Evolutionary conservation across 2,888 invertebrate genomes (phyloP), one percentile per base, ranked within the genome.

Genomic region (Rhyacophila evoluta): DNA sequence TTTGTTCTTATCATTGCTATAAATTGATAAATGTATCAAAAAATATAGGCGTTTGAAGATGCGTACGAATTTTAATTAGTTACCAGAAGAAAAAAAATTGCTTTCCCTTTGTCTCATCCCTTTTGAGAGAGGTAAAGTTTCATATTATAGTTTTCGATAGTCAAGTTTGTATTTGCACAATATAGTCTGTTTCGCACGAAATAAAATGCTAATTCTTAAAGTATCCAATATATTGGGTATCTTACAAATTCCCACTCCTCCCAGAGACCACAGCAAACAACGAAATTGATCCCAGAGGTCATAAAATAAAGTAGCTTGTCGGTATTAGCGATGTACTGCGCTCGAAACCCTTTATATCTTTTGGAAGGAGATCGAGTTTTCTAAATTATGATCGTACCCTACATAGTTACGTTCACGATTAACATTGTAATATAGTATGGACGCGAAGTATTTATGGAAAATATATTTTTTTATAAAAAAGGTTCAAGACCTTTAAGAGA

Each of bases 161-260:
- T 19, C 19, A 55, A 55, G 55, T 55, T 55, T 55, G 55, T 55
- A 55, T 55, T 55, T 55, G 55, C 19, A 55, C 55, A 25, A 19
- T 19, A 55, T 55, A 55, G 55, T 55, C 55, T 55, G 55, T 55
- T 55, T 55, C 55, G 25, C 15, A 72, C 77, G 73, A 77, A 77
- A 77, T 77, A 70, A 73, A 73, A 77, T 77, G 77, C 77, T 77
- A 77, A 77, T 77, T 77, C 73, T 77, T 77, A 77, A 77, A 68
- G 73, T 68, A 67, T 33, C 67, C 73, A 38, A 77, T 77, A 77
- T 77, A 77, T 68, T 77, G 77, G 37, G 77, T 73, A 77, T 39
- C 55, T 55, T 77, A 77, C 71, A 77, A 77, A 72, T 77, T 67
- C 72, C 67, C 71, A 77, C 72, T 77, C 73, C 73, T 68, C 72